Percentiles rank a stretch among this genome's conserved stretches.
Evolutionary conservation across 2,888 invertebrate species (phyloP).

Genomic region (Chelonus formosanus): DNA sequence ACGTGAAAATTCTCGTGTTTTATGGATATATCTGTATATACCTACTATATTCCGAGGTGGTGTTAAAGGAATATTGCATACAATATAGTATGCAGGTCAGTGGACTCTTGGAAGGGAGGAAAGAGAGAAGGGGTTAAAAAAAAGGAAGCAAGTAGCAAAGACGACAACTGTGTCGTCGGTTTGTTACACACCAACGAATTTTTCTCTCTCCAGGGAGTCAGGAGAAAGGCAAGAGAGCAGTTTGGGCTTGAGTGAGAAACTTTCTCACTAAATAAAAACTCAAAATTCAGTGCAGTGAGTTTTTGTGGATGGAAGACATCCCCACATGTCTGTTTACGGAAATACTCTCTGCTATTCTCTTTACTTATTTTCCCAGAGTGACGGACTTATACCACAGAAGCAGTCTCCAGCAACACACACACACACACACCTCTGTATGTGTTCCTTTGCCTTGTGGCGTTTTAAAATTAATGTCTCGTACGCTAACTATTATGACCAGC

Average conservation of each 20-base stretch:
- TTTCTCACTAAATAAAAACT: slow-evolving; percentile 61
- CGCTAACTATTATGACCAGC: slow-evolving; percentile 42
- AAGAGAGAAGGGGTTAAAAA: neutral
- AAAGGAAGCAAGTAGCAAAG: slow-evolving; percentile 1
- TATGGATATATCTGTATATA: neutral
- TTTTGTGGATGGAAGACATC: slow-evolving; percentile 38
- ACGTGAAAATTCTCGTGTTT: neutral
- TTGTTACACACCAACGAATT: slow-evolving; percentile 46
- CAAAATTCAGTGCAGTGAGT: slow-evolving; percentile 54
- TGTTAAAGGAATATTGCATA: slow-evolving; percentile 22
- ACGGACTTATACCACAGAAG: slow-evolving; percentile 28
- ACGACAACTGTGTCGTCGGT: slow-evolving; percentile 26
- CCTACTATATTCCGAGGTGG: slow-evolving; percentile 4
- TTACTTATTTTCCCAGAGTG: neutral
- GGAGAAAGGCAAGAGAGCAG: slow-evolving; percentile 36
- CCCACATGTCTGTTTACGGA: slow-evolving; percentile 51
- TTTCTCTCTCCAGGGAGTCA: slow-evolving; percentile 44
- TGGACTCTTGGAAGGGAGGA: slow-evolving; percentile 18
- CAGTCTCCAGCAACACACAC: slow-evolving; percentile 35
- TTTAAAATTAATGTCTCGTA: slow-evolving; percentile 53
- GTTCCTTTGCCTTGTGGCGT: slow-evolving; percentile 29
- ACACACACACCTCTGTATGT: slow-evolving; percentile 45
- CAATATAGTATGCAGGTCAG: slow-evolving; percentile 20
- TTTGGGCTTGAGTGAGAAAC: slow-evolving; percentile 48
- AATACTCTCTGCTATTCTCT: slow-evolving; percentile 33